Conservation (phyloP, 1,140 invertebrate species). For the Dendrolimus kikuchii region DNA sequence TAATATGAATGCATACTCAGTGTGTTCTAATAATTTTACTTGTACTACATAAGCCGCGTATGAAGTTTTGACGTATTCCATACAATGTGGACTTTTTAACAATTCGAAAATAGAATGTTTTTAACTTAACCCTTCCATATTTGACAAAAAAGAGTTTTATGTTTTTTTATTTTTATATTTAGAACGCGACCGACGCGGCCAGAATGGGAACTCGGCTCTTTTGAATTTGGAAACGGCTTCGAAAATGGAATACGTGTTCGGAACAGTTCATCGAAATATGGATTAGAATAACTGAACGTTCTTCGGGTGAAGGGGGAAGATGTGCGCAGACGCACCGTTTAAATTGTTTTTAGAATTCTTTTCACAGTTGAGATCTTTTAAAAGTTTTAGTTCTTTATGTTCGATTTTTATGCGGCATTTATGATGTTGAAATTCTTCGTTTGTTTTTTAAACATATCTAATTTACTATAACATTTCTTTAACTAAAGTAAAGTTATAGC, state of each 20-base stretch:
- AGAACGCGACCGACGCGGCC: constrained; percentile 51
- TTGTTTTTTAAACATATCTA: no score
- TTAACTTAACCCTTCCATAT: constrained; percentile 72
- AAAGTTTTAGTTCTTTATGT: no score
- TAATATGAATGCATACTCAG: no score
- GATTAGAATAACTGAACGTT: constrained; percentile 42
- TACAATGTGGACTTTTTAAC: constrained; percentile 71
- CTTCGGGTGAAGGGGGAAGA: constrained; percentile 3
- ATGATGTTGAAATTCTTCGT: no score
- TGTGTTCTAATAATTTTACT: constrained; percentile 17
- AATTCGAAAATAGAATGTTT: constrained; percentile 71
- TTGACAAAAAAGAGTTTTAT: constrained; percentile 64
- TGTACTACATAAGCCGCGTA: constrained; percentile 32
- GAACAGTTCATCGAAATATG: constrained; percentile 40
- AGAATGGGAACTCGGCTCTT: constrained; percentile 64
- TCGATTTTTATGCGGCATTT: no score
- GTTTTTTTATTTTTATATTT: constrained; percentile 60
- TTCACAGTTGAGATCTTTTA: no score
- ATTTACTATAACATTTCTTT: no score
- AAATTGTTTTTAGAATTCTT: no score
- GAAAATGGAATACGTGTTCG: constrained; percentile 47
- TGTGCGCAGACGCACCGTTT: background rate
- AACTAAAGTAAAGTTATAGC: no score
- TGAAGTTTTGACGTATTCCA: constrained; percentile 69
- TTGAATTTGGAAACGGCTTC: constrained; percentile 61